Evolutionary conservation across 2,888 invertebrate genomes (phyloP), one percentile per base, ranked within the genome.

Genomic region (Perizoma affinitatum): DNA sequence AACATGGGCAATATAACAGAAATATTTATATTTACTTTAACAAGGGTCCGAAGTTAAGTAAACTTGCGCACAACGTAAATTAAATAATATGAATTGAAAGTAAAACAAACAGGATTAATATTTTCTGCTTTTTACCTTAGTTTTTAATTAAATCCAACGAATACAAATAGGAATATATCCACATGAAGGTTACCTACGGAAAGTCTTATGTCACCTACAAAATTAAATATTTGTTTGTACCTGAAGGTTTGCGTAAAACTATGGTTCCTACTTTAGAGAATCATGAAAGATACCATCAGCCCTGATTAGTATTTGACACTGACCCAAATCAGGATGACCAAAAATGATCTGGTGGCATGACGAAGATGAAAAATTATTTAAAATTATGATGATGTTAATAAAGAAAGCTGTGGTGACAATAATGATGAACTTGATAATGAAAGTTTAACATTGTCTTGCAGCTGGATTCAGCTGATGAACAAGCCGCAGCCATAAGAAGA

Each of bases 381-480:
- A 5, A 38, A 5, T 38, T 38, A 38, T 7, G 7, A 3, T 6
- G 38, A 38, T 7, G 7, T 5, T 38, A 5, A 5, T 7, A 38
- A 38, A 38, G 38, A 6, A 6, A 5, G 38, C 38, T 38, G 5
- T 38, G 38, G 7, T 38, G 38, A 6, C 1, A 5, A 45, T 41
- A 22, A 46, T 10, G 6, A 51, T 43, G 22, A 40, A 9, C 38
- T 7, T 43, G 3, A 5, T 38, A 4, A 38, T 38, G 4, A 6
- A 4, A 38, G 38, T 7, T 38, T 7, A 38, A 22, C 4, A 44
- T 35, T 47, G 9, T 22, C 34, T 46, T 49, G 11, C 85, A 98
- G 98, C 94, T 99, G 93, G 99, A 99, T 90, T 99, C 99, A 78
- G 98, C 98, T 60, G 99, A 99, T 89, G 99, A 99, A 90, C 99